These are phyloP conservation scores for Hirudinaria manillensis DNA, from an alignment of 2,888 invertebrate species.

Conservation along the genomic window DNA sequence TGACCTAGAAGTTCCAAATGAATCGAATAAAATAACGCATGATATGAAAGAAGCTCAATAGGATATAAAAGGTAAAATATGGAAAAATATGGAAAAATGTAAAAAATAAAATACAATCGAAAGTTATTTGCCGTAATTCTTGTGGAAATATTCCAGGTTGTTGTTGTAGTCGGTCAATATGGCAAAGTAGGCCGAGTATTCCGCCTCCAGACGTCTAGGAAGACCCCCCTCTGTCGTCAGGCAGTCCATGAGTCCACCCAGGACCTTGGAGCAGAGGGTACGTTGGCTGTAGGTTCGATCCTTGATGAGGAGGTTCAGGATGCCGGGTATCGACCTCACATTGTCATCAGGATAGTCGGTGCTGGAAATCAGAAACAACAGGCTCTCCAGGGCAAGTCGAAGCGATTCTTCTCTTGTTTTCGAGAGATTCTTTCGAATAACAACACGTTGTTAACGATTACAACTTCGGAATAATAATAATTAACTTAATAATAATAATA, in stretches of 20 bases:
- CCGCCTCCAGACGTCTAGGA: neutral
- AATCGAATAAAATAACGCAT: too few species aligned
- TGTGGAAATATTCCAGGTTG: too few species aligned
- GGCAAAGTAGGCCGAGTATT: slow-evolving; percentile 3
- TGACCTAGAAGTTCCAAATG: too few species aligned
- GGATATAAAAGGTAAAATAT: too few species aligned
- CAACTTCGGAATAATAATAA: too few species aligned
- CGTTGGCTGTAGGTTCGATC: neutral
- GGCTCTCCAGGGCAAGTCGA: neutral
- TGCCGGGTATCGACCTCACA: neutral
- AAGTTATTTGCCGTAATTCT: too few species aligned
- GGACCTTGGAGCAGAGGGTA: neutral
- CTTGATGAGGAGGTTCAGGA: neutral
- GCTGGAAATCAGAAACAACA: neutral
- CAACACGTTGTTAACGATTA: too few species aligned
- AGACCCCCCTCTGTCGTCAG: neutral
- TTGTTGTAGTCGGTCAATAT: neutral
- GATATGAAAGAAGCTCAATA: too few species aligned
- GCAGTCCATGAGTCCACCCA: neutral
- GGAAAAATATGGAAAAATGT: too few species aligned
- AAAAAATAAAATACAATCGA: too few species aligned
- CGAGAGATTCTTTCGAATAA: too few species aligned
- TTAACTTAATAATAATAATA: too few species aligned
- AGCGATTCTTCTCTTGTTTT: neutral
- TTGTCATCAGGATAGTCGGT: neutral